Evolutionary conservation across 1,140 invertebrate genomes (phyloP), one percentile per base, ranked within the genome.

Genomic region (Leucophenga varia): DNA sequence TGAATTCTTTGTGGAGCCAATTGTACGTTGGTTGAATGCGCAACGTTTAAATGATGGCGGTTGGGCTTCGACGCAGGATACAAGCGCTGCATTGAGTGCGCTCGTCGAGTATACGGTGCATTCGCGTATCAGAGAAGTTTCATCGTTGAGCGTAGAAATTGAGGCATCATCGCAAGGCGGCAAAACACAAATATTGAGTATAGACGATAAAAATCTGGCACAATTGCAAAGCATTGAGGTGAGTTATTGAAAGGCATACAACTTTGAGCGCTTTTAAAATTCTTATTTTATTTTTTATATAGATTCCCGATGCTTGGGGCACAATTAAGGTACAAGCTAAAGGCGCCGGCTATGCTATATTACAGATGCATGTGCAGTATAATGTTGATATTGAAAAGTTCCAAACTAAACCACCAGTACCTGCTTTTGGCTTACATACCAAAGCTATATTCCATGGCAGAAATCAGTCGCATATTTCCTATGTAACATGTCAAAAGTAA

Each of bases 321-420:
- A 93, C 89, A 9, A 88, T 96, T 1, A 90, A 91, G 73, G 87
- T 96, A 1, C 84, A 90, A 63, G 93, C 90, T 1, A 87, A 88
- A 71, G 95, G 95, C 47, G 88, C 90, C 13, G 95, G 95, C 16
- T 90, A 90, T 72, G 93, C 93, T 2, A 88, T 95, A 55, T 78
- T 95, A 31, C 92, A 97, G 79, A 87, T 97, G 84, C 87, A 89
- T 36, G 91, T 95, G n/a, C 89, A 93, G 64, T 95, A 96, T 73
- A 95, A 96, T 78, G 92, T 97, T 19, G 93, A 97, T 74, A 86
- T 88, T 54, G 73, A 79, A n/a, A 82, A 83, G 64, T 92, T 93
- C 77, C 87, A 95, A 74, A 95, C 90, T 2, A 77, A 84, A 50
- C 92, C 93, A 14, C 91, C 93, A 4, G 79, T 89, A 22, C 78